Evolutionary conservation across 2,113 vertebrate species (phyloP).

Genomic region (Sander vitreus): DNA sequence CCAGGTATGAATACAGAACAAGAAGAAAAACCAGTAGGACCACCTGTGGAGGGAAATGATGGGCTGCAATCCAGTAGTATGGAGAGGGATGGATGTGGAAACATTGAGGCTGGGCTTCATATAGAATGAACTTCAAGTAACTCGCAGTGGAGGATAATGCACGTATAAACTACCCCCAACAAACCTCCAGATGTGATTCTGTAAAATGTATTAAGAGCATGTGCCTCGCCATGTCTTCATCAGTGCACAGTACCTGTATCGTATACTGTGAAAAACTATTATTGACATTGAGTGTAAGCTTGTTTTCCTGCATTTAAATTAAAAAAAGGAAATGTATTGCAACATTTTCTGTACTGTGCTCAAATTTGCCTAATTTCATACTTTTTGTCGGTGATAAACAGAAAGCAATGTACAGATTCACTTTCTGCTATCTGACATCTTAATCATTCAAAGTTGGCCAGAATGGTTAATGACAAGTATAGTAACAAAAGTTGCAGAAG

Average conservation of each 20-base stretch:
- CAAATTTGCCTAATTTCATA: not conserved
- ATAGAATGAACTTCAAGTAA: constrained; percentile 19
- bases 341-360: not conserved
- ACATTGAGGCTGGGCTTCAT: not conserved
- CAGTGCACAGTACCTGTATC: not conserved
- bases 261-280: not conserved
- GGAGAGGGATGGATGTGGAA: constrained; percentile 30
- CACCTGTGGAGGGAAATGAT: constrained; percentile 21
- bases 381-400: not conserved
- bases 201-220: not conserved
- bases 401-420: no score
- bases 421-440: not conserved
- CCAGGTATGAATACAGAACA: constrained; percentile 18
- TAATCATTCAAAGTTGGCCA: not conserved
- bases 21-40: constrained; percentile 18
- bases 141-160: not conserved
- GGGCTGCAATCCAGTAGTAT: constrained; percentile 1
- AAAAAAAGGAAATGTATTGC: constrained; percentile 13
- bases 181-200: not conserved
- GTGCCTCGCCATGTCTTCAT: not conserved
- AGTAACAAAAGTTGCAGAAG: not conserved
- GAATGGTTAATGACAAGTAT: no score
- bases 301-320: not conserved
- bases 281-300: not conserved
- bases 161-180: not conserved